Conservation (phyloP, 2,888 invertebrate genomes). For the Hirtodrosophila duncani region DNA sequence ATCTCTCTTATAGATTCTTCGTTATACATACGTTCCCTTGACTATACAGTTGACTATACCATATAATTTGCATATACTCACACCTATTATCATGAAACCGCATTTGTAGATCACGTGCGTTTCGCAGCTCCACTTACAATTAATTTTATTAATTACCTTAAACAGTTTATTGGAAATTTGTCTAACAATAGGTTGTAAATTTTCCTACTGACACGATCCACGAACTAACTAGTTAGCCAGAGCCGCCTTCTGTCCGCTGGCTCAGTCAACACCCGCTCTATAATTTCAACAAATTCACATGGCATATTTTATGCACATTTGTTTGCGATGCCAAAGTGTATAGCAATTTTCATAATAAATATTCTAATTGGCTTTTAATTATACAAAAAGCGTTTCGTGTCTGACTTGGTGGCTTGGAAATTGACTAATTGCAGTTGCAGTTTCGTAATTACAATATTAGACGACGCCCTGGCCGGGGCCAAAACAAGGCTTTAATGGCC, state of each 20-base stretch:
- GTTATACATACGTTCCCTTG: background rate
- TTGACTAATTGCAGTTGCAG: constrained; percentile 61
- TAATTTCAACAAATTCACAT: constrained; percentile 43
- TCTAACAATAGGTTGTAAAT: no score
- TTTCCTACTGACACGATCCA: no score
- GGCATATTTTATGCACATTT: constrained; percentile 50
- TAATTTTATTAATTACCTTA: no score
- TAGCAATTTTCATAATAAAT: constrained; percentile 64
- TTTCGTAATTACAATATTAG: constrained; percentile 70
- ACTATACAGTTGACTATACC: no score
- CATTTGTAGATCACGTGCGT: no score
- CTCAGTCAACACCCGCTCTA: constrained; percentile 31
- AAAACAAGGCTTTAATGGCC: constrained; percentile 25
- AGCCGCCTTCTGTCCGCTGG: no score
- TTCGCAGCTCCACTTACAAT: no score
- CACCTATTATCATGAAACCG: no score
- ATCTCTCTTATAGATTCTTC: background rate
- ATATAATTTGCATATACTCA: no score
- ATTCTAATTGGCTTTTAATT: constrained; percentile 70
- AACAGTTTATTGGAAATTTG: no score
- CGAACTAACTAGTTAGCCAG: no score
- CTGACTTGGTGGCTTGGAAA: constrained; percentile 35
- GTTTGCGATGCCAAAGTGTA: constrained; percentile 27
- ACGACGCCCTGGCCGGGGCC: constrained; percentile 48
- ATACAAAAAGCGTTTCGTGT: constrained; percentile 48